These are phyloP conservation scores for Amblyopsis rosae DNA, from an alignment of 2,113 vertebrate species.

Conservation along the genomic window DNA sequence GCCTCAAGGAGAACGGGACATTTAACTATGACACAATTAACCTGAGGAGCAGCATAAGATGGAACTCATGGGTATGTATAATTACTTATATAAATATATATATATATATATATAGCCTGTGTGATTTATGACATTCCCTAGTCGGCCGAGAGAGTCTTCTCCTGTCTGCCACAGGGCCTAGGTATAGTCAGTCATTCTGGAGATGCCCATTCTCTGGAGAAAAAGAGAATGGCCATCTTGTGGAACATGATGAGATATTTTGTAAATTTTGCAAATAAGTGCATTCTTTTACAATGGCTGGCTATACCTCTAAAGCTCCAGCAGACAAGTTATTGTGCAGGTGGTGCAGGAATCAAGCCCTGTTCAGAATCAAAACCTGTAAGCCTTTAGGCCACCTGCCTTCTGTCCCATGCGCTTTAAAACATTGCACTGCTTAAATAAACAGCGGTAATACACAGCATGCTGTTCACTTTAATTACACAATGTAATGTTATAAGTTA, in stretches of 20 bases:
- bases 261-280: not conserved
- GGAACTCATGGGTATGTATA: conserved; percentile 68
- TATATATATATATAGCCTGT: not conserved
- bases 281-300: conserved; percentile 31
- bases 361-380: conserved; percentile 51
- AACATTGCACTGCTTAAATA: conserved; percentile 34
- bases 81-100: not conserved
- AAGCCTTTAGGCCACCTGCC: conserved; percentile 50
- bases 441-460: conserved; percentile 31
- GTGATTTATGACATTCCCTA: conserved; percentile 14
- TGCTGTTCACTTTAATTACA: no score
- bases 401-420: conserved; percentile 61
- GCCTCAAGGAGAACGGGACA: conserved; percentile 29
- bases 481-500: no score
- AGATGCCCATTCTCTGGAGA: no score
- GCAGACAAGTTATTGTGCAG: conserved; percentile 35
- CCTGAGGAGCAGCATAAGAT: conserved; percentile 19
- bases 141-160: conserved; percentile 14
- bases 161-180: conserved; percentile 9
- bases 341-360: conserved; percentile 41
- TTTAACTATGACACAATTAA: conserved; percentile 21
- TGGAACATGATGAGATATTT: no score
- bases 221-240: no score
- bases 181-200: conserved; percentile 17
- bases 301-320: no score